Base-by-base conservation (phyloP, 2,797 vertebrate genomes). In the Hybognathus amarus region DNA sequence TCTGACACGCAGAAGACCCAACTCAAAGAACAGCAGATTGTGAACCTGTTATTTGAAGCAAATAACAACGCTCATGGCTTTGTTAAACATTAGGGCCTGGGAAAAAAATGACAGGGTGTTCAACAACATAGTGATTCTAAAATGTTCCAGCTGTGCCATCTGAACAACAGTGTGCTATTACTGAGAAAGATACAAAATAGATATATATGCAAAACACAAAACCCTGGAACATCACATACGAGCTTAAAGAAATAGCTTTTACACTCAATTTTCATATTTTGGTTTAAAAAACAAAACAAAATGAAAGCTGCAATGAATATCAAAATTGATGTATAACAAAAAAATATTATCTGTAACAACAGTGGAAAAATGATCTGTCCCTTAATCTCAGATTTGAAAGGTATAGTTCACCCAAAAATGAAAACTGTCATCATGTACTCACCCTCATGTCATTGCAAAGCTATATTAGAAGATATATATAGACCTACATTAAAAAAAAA, bases 191-290 rank as follows among this genome's bases (percentile, higher is more conserved):
- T 27, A 68, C 42, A 47, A 36, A 69, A 70, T 67, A 74, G 73
- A 83, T 24, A 83, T 20, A 82, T 47, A 56, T 40, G 68, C 20
- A 84, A 63, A 66, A 40, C 61, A 80, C 13, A 63, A 42, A 79
- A 79, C 38, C 52, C 30, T 42, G 56, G 59, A 90, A 90, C 71
- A 69, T 56, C 68, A 82, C 88, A 68, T 90, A 89, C 42, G 83
- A 87, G 90, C 89, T 88, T 90, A 74, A 89, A 91, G 87, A 92
- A 89, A 86, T 79, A 68, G 82, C 86, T 87, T 85, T 86, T 85
- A 87, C 85, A 83, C 68, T 85, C 85, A 50, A 45, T 59, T 84
- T 78, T 85, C 74, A 71, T 76, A 66, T 85, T 88, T 89, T 77
- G 84, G 83, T 79, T 88, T 47, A 52, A 42, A 47, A 78, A 89